phyloP scores from a whole-genome alignment of 2,888 invertebrate species.

The Polyploca ridens region DNA sequence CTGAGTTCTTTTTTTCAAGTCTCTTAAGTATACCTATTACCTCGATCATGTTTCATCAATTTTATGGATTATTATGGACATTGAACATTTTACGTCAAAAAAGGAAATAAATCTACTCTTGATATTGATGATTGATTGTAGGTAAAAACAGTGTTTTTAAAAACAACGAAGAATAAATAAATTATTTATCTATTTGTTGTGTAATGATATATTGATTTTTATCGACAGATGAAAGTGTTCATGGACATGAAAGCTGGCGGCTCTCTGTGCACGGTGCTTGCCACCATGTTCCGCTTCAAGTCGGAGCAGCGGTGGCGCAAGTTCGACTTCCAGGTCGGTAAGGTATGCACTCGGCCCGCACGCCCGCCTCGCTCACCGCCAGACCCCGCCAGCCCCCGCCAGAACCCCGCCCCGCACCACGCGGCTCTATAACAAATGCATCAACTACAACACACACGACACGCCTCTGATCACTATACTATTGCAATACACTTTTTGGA shows the following conservation, averaged over 20 bases:
- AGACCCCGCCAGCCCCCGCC: slow-evolving; percentile 50
- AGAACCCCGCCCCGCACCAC: slow-evolving; percentile 50
- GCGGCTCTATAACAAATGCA: slow-evolving; percentile 37
- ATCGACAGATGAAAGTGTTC: slow-evolving; percentile 94
- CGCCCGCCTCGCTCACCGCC: slow-evolving; percentile 69
- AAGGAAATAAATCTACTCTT: too few relatives aligned
- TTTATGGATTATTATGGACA: too few relatives aligned
- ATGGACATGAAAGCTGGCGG: slow-evolving; percentile 98
- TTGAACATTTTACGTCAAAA: too few relatives aligned
- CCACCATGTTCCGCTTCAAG: slow-evolving; percentile 97
- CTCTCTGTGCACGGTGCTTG: slow-evolving; percentile 95
- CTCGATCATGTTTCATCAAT: too few relatives aligned
- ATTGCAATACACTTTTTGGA: not conserved
- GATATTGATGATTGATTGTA: too few relatives aligned
- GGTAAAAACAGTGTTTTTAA: too few relatives aligned
- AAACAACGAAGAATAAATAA: too few relatives aligned
- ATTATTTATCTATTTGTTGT: not conserved
- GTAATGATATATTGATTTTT: not conserved
- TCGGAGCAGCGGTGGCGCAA: slow-evolving; percentile 98
- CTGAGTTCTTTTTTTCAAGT: too few relatives aligned
- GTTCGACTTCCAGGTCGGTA: slow-evolving; percentile 95
- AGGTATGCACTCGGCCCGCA: slow-evolving; percentile 85
- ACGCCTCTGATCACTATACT: slow-evolving; percentile 21
- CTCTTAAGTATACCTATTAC: too few relatives aligned
- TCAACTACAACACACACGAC: slow-evolving; percentile 30